These are phyloP conservation scores for Dicaeum eximium DNA, from an alignment of 2,113 vertebrate genomes.

Conservation along the genomic window DNA sequence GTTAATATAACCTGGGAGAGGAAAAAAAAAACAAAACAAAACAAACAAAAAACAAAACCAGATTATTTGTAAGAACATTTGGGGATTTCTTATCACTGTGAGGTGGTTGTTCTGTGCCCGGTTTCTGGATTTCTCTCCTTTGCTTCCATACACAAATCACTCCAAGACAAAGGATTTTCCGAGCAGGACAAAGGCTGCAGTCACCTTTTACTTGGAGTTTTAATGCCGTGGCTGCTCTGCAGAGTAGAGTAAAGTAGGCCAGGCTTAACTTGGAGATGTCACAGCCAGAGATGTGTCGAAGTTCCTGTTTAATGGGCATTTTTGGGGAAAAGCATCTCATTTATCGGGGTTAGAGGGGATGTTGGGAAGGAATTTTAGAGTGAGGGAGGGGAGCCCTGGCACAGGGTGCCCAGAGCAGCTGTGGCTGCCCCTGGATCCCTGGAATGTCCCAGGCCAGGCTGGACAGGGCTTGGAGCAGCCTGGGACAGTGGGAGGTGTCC, in stretches of 20 bases:
- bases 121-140: not conserved
- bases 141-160: not conserved
- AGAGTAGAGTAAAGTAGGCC: not conserved
- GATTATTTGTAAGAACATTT: not conserved
- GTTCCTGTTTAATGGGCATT: not conserved
- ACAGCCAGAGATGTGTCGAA: accelerated
- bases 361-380: not conserved
- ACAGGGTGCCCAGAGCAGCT: accelerated
- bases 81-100: accelerated
- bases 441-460: accelerated
- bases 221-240: not conserved
- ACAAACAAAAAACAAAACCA: too few relatives aligned
- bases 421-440: not conserved
- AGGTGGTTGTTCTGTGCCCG: accelerated
- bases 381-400: accelerated
- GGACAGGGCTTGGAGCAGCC: accelerated
- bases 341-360: accelerated
- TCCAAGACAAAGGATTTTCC: not conserved
- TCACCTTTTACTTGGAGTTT: not conserved
- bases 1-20: not conserved
- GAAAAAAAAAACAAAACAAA: too few relatives aligned
- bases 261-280: not conserved
- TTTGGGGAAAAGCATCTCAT: not conserved
- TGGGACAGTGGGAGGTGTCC: accelerated
- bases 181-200: accelerated